Evolutionary conservation across 64 coral and sea anemone species (phyloP).

Genomic region (Orbicella faveolata): DNA sequence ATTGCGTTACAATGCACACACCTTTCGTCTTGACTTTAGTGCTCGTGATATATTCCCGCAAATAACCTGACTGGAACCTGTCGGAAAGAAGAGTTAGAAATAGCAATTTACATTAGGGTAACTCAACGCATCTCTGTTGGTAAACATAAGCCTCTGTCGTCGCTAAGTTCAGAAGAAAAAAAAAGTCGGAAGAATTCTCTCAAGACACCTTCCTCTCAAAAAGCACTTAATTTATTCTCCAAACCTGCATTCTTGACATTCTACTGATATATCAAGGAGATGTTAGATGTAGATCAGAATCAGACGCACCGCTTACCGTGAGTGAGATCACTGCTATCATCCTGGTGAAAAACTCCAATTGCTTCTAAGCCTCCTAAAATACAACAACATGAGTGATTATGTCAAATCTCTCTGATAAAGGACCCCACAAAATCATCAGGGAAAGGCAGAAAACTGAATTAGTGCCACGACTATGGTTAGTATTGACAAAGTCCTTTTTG

Average conservation of each 20-base stretch:
- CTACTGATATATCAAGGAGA: background rate
- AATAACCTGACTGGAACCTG: constrained; percentile 76
- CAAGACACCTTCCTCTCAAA: background rate
- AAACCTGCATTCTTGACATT: background rate
- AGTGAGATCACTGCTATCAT: constrained; percentile 97
- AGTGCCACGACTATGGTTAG: too few species aligned
- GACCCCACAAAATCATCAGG: too few species aligned
- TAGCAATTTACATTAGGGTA: background rate
- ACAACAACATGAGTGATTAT: background rate
- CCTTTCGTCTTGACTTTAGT: constrained; percentile 70
- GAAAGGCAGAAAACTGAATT: too few species aligned
- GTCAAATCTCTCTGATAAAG: background rate
- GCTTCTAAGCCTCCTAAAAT: constrained; percentile 20
- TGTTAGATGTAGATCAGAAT: background rate
- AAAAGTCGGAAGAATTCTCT: too few species aligned
- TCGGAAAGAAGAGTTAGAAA: background rate
- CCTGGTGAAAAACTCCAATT: constrained; percentile 57
- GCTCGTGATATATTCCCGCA: constrained; percentile 86
- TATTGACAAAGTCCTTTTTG: too few species aligned
- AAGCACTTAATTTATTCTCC: background rate
- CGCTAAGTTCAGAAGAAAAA: too few species aligned
- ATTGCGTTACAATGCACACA: background rate
- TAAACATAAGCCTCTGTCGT: too few species aligned
- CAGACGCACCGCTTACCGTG: constrained; percentile 52
- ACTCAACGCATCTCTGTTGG: too few species aligned